Conservation (phyloP, 2,113 vertebrate genomes). For the Trichechus manatus region DNA sequence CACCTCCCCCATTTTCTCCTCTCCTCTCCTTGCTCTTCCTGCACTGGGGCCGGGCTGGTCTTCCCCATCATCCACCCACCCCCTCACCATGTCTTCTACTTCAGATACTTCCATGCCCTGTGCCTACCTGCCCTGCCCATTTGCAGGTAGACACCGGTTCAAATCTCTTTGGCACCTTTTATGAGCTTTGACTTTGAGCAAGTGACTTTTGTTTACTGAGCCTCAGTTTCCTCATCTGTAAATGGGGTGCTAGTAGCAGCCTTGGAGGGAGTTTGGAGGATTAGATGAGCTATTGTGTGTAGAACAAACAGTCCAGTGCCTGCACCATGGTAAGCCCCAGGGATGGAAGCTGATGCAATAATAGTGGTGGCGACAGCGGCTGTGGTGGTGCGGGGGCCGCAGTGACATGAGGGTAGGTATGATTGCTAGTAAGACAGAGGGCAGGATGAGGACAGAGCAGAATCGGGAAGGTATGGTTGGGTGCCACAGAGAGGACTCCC, state of each 20-base stretch:
- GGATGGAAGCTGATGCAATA: no score
- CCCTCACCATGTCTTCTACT: neutral
- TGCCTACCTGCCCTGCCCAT: neutral
- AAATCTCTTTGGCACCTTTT: neutral
- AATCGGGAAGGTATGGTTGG: neutral
- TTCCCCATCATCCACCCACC: neutral
- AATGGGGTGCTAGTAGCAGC: neutral
- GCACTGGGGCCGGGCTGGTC: fast-evolving
- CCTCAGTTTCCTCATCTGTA: neutral
- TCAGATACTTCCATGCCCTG: neutral
- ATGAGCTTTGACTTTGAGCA: neutral
- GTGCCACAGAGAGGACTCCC: neutral
- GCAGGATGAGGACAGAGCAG: neutral
- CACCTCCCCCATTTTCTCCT: neutral
- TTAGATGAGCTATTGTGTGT: neutral
- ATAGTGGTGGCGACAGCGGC: neutral
- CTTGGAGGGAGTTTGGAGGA: neutral
- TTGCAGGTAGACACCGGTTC: neutral
- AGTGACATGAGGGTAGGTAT: neutral
- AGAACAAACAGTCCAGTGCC: neutral
- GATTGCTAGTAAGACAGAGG: no score
- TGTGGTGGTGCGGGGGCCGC: neutral
- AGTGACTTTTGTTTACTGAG: neutral
- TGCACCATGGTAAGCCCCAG: no score
- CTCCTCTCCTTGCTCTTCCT: neutral